Evolutionary conservation across 2,113 vertebrate species (phyloP), one percentile per base, ranked within the genome.

Genomic region (Rhinoptilus africanus): DNA sequence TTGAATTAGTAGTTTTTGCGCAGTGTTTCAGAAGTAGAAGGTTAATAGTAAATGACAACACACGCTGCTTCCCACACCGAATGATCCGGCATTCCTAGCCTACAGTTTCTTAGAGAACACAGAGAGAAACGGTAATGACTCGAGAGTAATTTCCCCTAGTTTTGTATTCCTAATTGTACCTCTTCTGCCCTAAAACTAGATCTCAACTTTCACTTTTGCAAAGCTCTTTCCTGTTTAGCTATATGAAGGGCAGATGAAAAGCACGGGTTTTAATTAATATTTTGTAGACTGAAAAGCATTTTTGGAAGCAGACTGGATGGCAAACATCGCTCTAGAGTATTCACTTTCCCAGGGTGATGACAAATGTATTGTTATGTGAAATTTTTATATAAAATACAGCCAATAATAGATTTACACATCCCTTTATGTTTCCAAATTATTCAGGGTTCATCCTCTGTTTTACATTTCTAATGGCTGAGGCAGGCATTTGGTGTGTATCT

Each of bases 1-100:
- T 2, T 14, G 20, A 72, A 3, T 24, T 15, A 39, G 54, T 7
- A 17, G 7, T 54, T 71, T 74, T 74, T 45, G 64, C 37, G 59
- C 12, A 9, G 50, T 47, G 37, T 57, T 83, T 80, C 43, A 64
- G 71, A 34, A 93, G 56, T 10, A 51, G 34, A 17, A 56, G 20
- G 9, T 53, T 47, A 85, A 62, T 64, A 45, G 20, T 34, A 26
- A 47, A 19, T 35, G 18, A 14, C 35, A 30, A 1, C 5, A 8
- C 5, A 2, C 20, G 56, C 57, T 82, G 77, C 60, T 85, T 91
- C 9, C 3, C 21, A 4, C 22, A 12, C 17, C n/a, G 35, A 47
- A 47, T 6, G 32, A 37, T 27, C 26, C 0, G 0, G 54, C 0
- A 0, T 17, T 63, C 16, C 35, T 16, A 12, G 26, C 10, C 47